Percentiles rank a stretch among this genome's conserved stretches.
Evolutionary conservation across 2,113 vertebrate species (phyloP).

Genomic region (Heterocephalus glaber): DNA sequence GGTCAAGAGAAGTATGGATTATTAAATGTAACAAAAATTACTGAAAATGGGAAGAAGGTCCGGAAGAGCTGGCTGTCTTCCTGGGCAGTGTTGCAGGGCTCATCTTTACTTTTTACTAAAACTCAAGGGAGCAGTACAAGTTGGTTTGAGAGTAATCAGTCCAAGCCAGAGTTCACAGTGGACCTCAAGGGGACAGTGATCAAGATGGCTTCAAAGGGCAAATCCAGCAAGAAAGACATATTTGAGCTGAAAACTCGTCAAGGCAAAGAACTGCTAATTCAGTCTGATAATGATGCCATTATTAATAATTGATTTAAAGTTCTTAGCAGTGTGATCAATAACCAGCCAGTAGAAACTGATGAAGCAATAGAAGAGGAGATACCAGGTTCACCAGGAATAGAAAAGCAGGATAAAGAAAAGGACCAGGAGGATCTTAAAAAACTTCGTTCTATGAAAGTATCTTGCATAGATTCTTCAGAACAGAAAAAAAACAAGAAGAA

Average conservation of each 20-base stretch:
- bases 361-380: conserved; percentile 94
- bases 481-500: conserved; percentile 98
- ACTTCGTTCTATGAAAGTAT: conserved; percentile 86
- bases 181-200: too few relatives aligned
- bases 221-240: too few relatives aligned
- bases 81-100: too few relatives aligned
- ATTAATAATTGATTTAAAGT: conserved; percentile 96
- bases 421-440: conserved; percentile 95
- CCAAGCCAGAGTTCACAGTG: too few relatives aligned
- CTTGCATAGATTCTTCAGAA: conserved; percentile 87
- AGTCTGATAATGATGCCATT: conserved; percentile 95
- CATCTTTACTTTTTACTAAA: too few relatives aligned
- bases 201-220: too few relatives aligned
- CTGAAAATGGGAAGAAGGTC: conserved; percentile 98
- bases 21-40: conserved; percentile 97
- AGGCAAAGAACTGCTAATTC: conserved; percentile 95
- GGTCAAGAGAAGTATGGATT: conserved; percentile 97
- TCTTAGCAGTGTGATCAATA: conserved; percentile 91
- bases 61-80: too few relatives aligned
- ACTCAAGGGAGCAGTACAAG: too few relatives aligned
- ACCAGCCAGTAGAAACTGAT: conserved; percentile 92
- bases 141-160: too few relatives aligned
- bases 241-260: conserved; percentile 97
- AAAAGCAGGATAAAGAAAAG: conserved; percentile 98
- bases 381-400: conserved; percentile 94